Base-by-base conservation (phyloP, 2,113 vertebrate genomes). In the Callithrix jacchus region DNA sequence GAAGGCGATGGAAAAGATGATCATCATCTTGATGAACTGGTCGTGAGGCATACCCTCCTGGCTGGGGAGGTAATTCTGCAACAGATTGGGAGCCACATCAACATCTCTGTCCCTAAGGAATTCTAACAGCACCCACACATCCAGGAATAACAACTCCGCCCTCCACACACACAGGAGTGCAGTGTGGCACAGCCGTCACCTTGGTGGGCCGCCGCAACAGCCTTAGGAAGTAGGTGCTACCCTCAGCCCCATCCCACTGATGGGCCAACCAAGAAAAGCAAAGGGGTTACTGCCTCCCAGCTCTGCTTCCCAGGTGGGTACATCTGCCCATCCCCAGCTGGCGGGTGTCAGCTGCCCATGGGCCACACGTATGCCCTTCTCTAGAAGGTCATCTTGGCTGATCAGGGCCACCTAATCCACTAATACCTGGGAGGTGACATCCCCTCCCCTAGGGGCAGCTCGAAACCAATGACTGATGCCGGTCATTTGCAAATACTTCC, bases 1-100 rank as follows among this genome's bases (percentile, higher is more conserved):
- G 54, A 99, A 99, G 0, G 98, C 98, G 0, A 98, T 4, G 11
- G 98, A 98, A 94, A 99, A 98, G 84, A 98, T 97, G 97, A 98
- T 37, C 97, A 98, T 98, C 95, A 98, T 89, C 73, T 97, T 99
- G 96, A 97, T 0, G 0, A 98, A 98, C 47, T 98, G 98, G 68
- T 91, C 91, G 6, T 92, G 97, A 1, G 98, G 47, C 89, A 98
- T n/a, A 35, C 94, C 95, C 71, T 98, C 93, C 87, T 98, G 92
- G 71, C 83, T 91, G 32, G 98, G 98, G 92, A 98, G 2, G 35
- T 98, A 98, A 87, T 98, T 97, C 98, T 99, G 98, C 77, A 97
- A 96, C 23, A 86, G 88, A 91, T 23, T 0, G 7, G 82, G 47
- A 18, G 42, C 45, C 61, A 2, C 0, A 1, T 95, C 64, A 95